Evolutionary conservation across 2,888 invertebrate species (phyloP), one percentile per base, ranked within the genome.

Genomic region (Platycheirus albimanus): DNA sequence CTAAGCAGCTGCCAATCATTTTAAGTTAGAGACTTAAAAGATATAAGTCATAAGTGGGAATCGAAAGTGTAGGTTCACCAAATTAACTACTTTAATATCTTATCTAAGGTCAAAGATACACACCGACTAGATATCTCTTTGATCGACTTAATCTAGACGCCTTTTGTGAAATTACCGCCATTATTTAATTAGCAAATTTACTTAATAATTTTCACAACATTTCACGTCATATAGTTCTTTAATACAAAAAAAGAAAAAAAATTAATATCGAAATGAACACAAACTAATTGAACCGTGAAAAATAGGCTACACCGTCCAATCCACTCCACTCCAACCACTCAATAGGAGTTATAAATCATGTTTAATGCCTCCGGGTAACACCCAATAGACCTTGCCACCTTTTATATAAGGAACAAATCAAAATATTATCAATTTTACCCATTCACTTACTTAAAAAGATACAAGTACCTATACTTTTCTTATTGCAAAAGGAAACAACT

Each of bases 381-480:
- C 80, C 75, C 69, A 70, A 58, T 19, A 52, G 72, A 78, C 75
- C 64, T 70, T 64, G 76, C 75, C 72, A 54, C 47, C 20, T 64
- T 56, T 49, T 30, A 58, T 58, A 38, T 30, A 61, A 61, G 28
- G 45, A 45, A 45, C 7, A 51, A 70, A 80, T 80, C 76, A 45
- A 70, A 75, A 80, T 80, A 70, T 75, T 76, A 80, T 71, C 81
- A 81, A 76, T 81, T 75, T 67, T 61, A 71, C 20, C 81, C 69
- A 70, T 70, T 80, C 80, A 81, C 81, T 81, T 72, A 67, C 64
- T 64, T 38, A 11, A 11, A 54, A 3, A 54, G 3, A 6, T 36
- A 36, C 19, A 54, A 54, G 54, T 38, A 56, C 33, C 33, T n/a
- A 24, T 24, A 38, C 20, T n/a, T n/a, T n/a, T 43, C 13, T 4